Conservation (phyloP, 2,888 invertebrate species). For the Nymphalis c-album region DNA sequence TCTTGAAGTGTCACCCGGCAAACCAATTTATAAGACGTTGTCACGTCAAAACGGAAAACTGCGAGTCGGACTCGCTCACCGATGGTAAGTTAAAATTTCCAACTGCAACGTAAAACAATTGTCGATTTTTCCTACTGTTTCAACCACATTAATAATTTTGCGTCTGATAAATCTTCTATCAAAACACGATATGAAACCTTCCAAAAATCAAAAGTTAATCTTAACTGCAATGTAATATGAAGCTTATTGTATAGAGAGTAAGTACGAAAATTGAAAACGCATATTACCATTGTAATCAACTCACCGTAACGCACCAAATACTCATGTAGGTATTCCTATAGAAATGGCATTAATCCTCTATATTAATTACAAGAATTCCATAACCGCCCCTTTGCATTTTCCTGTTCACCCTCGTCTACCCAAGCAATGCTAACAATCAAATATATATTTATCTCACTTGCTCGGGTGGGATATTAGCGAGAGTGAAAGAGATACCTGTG, state of each 20-base stretch:
- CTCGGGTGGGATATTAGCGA: constrained; percentile 14
- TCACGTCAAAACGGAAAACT: too few relatives aligned
- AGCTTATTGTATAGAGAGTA: background rate
- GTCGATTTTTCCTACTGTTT: background rate
- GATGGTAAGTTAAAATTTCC: too few relatives aligned
- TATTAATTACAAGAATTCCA: constrained; percentile 36
- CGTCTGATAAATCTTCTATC: background rate
- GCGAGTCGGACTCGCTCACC: too few relatives aligned
- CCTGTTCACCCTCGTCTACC: constrained; percentile 21
- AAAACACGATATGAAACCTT: background rate
- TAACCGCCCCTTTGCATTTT: constrained; percentile 29
- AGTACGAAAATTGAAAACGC: constrained; percentile 6
- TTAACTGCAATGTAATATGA: constrained; percentile 1
- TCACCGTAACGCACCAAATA: constrained; percentile 9
- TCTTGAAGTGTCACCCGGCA: too few relatives aligned
- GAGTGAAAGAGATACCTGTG: constrained; percentile 72
- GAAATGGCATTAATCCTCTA: constrained; percentile 34
- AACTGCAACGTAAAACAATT: background rate
- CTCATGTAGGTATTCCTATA: constrained; percentile 32
- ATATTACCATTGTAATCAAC: constrained; percentile 19
- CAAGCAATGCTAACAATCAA: constrained; percentile 17
- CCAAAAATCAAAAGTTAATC: background rate
- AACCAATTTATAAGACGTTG: too few relatives aligned
- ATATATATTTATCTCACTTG: constrained; percentile 38
- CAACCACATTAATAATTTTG: background rate